Evolutionary conservation across 2,113 vertebrate species (phyloP).

Genomic region (Agapornis roseicollis): DNA sequence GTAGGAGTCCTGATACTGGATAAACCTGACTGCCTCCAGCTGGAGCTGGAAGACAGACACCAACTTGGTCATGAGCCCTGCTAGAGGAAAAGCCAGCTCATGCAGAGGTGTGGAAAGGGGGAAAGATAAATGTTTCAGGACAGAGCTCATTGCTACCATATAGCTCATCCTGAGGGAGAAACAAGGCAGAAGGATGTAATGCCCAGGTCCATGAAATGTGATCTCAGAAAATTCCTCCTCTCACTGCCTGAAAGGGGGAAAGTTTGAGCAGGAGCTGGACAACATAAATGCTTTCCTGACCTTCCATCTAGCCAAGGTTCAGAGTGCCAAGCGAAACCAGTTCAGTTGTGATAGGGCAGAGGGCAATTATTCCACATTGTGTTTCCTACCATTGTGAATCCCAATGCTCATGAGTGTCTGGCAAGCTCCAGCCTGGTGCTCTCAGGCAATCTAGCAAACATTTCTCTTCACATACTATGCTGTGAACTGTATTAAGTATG

Average conservation of each 20-base stretch:
- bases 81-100: not conserved
- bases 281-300: not conserved
- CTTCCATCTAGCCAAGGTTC: not conserved
- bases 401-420: not conserved
- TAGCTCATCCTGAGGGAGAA: not conserved
- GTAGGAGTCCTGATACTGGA: not conserved
- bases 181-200: not conserved
- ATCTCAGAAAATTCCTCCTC: not conserved
- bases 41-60: rapidly evolving
- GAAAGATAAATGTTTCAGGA: not conserved
- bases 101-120: not conserved
- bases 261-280: not conserved
- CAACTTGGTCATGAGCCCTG: not conserved
- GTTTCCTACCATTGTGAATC: not conserved
- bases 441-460: not conserved
- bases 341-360: not conserved
- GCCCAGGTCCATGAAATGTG: not conserved
- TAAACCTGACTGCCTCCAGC: not conserved
- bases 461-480: not conserved
- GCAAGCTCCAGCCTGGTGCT: not conserved
- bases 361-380: not conserved
- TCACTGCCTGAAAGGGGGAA: not conserved
- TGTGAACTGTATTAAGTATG: not conserved
- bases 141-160: not conserved
- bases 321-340: not conserved